These are phyloP conservation scores for Bufotes viridis DNA, from an alignment of 2,797 vertebrate genomes.

Conservation along the genomic window DNA sequence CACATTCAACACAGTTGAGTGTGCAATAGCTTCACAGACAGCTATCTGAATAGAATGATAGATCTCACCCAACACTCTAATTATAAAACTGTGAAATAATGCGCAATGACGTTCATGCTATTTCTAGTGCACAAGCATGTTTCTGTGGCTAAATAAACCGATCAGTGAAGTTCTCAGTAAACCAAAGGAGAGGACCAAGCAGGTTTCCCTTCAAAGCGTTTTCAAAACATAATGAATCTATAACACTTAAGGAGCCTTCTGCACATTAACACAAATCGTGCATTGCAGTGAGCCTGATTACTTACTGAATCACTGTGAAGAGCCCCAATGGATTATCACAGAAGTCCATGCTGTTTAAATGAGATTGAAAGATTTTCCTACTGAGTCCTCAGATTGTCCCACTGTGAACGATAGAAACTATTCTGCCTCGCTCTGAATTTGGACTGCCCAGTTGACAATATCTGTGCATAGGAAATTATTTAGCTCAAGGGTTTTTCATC, in stretches of 20 bases:
- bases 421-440: slow-evolving; percentile 3
- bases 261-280: slow-evolving; percentile 62
- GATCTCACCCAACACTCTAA: background rate
- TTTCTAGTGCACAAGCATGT: background rate
- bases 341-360: slow-evolving; percentile 75
- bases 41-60: background rate
- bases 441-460: slow-evolving; percentile 64
- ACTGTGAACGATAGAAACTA: slow-evolving; percentile 23
- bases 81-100: slow-evolving; percentile 32
- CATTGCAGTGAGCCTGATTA: slow-evolving; percentile 66
- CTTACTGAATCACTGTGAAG: slow-evolving; percentile 90
- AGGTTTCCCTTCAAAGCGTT: background rate
- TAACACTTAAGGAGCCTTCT: slow-evolving; percentile 65
- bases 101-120: slow-evolving; percentile 4
- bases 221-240: background rate
- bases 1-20: background rate
- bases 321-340: slow-evolving; percentile 81
- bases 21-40: background rate
- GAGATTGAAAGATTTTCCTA: slow-evolving; percentile 57
- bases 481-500: slow-evolving; percentile 70
- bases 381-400: slow-evolving; percentile 16
- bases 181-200: background rate
- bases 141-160: background rate
- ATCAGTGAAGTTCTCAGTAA: background rate
- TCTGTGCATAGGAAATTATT: slow-evolving; percentile 60